Conservation (phyloP, 2,113 vertebrate genomes). For the Cinclus mexicanus region DNA sequence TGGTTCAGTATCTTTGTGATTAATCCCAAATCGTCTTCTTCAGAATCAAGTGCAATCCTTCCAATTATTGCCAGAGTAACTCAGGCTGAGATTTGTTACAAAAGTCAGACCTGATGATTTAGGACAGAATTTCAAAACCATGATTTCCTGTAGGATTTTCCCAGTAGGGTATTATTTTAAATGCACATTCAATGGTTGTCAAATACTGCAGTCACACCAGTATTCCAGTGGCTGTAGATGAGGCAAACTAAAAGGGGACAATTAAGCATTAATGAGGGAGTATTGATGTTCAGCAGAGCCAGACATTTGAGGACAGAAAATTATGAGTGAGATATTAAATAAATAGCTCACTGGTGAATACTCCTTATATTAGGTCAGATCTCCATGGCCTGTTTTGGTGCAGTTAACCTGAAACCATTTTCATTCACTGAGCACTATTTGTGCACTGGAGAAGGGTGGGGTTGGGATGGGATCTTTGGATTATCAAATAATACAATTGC, state of each 20-base stretch:
- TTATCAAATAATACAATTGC: neutral
- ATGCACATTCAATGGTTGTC: neutral
- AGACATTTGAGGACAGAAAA: neutral
- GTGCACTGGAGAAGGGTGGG: neutral
- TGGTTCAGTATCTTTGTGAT: neutral
- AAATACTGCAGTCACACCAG: neutral
- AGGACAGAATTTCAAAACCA: neutral
- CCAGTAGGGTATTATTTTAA: neutral
- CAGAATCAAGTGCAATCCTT: neutral
- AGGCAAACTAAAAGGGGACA: neutral
- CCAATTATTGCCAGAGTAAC: neutral
- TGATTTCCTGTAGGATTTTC: neutral
- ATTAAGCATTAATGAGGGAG: neutral
- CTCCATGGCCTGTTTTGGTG: neutral
- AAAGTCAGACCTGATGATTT: neutral
- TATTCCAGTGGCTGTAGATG: neutral
- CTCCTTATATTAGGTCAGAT: neutral
- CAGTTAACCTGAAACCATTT: neutral
- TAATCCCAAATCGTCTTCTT: neutral
- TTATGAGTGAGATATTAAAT: neutral
- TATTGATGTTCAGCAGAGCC: neutral
- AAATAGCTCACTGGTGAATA: neutral
- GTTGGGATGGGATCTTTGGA: neutral
- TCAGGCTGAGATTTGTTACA: neutral
- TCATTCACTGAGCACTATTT: neutral